These are phyloP conservation scores for Ibidorhyncha struthersii DNA, from an alignment of 2,113 vertebrate genomes.

Conservation along the genomic window DNA sequence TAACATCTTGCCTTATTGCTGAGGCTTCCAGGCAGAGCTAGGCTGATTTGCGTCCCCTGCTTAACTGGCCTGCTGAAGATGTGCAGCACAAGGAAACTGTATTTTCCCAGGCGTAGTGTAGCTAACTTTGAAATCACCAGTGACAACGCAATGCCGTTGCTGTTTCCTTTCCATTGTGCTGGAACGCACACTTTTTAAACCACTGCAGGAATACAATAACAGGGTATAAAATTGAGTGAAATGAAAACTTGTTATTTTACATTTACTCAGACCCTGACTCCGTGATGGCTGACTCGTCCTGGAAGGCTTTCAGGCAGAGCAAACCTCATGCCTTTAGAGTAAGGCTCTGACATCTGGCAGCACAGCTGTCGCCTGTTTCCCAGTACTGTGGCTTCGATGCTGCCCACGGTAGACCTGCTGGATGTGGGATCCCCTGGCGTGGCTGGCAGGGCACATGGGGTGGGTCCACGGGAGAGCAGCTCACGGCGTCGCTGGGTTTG, in stretches of 20 bases:
- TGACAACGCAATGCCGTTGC: neutral
- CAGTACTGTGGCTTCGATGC: neutral
- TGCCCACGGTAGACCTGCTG: neutral
- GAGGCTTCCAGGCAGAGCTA: neutral
- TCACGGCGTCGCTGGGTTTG: neutral
- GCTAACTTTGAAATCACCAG: neutral
- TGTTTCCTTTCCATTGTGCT: neutral
- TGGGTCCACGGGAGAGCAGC: neutral
- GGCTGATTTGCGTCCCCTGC: neutral
- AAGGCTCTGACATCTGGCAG: neutral
- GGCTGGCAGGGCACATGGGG: no score
- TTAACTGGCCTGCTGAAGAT: neutral
- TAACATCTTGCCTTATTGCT: neutral
- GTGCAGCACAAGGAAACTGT: neutral
- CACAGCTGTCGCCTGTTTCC: fast-evolving
- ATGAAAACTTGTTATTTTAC: neutral
- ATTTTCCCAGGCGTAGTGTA: neutral
- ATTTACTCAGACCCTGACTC: neutral
- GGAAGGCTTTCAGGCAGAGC: neutral
- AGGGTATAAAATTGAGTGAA: neutral
- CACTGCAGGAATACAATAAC: neutral
- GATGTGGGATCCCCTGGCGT: neutral
- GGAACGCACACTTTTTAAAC: neutral
- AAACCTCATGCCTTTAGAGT: neutral
- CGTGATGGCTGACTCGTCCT: neutral